phyloP scores from a whole-genome alignment of 2,797 vertebrate genomes.

The Coendou prehensilis region DNA sequence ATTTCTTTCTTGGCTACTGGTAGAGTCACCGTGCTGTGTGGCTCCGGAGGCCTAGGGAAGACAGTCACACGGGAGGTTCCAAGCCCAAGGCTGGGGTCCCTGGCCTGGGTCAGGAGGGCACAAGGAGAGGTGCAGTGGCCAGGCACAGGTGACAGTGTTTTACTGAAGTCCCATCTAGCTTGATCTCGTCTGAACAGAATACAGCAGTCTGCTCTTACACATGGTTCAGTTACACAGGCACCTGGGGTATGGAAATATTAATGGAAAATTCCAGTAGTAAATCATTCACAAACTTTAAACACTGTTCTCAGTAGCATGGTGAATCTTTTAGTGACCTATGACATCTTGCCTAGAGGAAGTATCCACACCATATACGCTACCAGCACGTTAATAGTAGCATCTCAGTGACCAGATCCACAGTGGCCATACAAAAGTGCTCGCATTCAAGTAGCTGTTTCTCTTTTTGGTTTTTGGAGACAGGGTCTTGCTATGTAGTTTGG shows the following conservation, averaged over 20 bases:
- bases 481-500: background rate
- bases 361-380: background rate
- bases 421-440: rapidly evolving
- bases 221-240: too few species aligned
- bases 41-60: background rate
- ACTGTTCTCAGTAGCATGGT: background rate
- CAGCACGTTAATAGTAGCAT: background rate
- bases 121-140: background rate
- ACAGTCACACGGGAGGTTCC: background rate
- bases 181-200: background rate
- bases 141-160: background rate
- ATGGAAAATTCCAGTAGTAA: background rate
- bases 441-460: background rate
- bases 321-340: background rate
- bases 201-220: background rate
- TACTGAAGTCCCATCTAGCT: background rate
- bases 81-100: background rate
- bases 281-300: background rate
- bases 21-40: background rate
- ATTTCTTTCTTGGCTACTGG: background rate
- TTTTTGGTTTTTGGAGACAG: background rate
- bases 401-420: background rate
- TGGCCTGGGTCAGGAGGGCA: background rate
- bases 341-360: background rate
- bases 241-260: background rate